A percentile compares a stretch with the other conserved stretches of the same genome.
Conservation (phyloP, 2,113 vertebrate species). For the Silurus asotus region DNA sequence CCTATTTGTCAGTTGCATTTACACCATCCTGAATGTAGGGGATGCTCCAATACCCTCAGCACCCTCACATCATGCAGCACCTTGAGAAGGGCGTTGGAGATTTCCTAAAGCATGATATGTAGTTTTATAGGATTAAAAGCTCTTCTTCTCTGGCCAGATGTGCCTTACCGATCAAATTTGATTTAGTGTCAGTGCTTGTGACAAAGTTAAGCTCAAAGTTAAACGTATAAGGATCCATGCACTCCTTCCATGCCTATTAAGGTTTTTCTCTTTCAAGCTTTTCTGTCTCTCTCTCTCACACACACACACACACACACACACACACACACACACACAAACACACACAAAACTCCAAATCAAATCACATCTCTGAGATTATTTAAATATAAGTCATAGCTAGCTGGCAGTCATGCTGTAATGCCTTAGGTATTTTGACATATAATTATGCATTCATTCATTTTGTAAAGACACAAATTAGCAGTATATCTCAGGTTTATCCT, state of each 20-base stretch:
- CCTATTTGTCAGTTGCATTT: slow-evolving; percentile 12
- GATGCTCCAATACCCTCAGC: slow-evolving; percentile 6
- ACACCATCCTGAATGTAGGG: background rate
- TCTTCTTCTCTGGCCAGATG: slow-evolving; percentile 50
- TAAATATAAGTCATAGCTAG: background rate
- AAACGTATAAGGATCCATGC: slow-evolving; percentile 52
- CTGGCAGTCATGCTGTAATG: background rate
- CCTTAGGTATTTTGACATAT: background rate
- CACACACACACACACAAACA: slow-evolving; percentile 3
- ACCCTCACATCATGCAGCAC: slow-evolving; percentile 16
- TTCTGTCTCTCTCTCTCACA: background rate
- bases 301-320: background rate
- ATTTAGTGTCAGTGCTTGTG: slow-evolving; percentile 52
- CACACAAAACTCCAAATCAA: background rate
- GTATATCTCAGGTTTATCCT: background rate
- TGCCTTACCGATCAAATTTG: slow-evolving; percentile 57
- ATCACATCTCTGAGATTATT: slow-evolving; percentile 6
- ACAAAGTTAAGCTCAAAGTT: slow-evolving; percentile 60
- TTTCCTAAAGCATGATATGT: slow-evolving; percentile 40
- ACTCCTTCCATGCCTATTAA: slow-evolving; percentile 47
- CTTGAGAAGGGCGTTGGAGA: slow-evolving; percentile 32
- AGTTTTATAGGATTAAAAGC: slow-evolving; percentile 60
- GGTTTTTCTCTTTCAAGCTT: slow-evolving; percentile 13
- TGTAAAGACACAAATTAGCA: background rate
- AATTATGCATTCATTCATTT: background rate